These are phyloP conservation scores for Tinea semifulvella DNA, from an alignment of 2,888 invertebrate species.

Conservation along the genomic window DNA sequence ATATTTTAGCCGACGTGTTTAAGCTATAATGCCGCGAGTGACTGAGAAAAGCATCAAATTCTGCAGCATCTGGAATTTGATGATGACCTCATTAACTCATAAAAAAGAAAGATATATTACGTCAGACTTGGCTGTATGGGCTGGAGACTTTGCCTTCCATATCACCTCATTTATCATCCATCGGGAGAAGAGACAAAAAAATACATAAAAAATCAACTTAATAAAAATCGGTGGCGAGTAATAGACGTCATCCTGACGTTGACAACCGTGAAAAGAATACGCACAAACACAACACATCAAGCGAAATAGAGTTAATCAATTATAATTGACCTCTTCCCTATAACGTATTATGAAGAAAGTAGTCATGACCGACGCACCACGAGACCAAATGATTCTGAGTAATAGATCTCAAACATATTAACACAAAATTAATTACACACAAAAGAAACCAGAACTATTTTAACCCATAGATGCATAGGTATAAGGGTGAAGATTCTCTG, in stretches of 20 bases:
- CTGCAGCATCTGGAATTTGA: no score
- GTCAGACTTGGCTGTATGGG: no score
- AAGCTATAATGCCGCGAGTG: no score
- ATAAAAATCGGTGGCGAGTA: no score
- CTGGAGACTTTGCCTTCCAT: no score
- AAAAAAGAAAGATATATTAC: no score
- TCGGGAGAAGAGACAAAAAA: no score
- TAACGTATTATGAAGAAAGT: conserved; percentile 7
- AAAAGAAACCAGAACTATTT: not conserved
- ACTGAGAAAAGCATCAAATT: no score
- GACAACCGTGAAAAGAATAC: not conserved
- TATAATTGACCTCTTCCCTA: conserved; percentile 7
- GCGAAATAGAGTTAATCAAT: conserved; percentile 1
- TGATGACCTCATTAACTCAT: no score
- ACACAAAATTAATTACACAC: not conserved
- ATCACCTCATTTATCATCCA: no score
- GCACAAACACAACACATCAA: not conserved
- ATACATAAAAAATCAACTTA: no score
- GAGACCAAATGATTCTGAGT: not conserved
- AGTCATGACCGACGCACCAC: conserved; percentile 1
- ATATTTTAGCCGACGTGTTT: no score
- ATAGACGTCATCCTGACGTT: not conserved
- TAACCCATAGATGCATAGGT: not conserved
- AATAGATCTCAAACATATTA: conserved; percentile 2
- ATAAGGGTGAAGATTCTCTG: not conserved